Conservation (phyloP, 2,113 vertebrate species). For the Crotalus viridis region DNA sequence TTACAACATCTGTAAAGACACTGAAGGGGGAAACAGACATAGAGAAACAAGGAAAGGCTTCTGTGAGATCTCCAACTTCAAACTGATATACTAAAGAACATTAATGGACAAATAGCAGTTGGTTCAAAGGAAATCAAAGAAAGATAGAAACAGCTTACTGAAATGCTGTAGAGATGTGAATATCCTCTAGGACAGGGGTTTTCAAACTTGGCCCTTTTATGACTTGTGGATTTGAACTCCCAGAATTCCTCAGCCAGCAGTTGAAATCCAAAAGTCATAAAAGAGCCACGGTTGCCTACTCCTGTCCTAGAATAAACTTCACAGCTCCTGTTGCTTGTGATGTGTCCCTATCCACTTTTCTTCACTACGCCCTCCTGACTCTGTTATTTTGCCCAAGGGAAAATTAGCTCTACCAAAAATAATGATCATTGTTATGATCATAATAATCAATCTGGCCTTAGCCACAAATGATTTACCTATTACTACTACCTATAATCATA, state of each 20-base stretch:
- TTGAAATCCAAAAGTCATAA: too few species aligned
- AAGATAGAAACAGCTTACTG: not conserved
- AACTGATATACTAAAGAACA: not conserved
- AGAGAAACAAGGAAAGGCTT: not conserved
- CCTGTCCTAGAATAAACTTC: not conserved
- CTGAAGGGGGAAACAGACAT: not conserved
- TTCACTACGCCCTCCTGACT: not conserved
- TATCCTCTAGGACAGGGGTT: too few species aligned
- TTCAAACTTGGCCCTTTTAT: too few species aligned
- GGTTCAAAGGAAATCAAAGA: not conserved
- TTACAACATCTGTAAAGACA: not conserved
- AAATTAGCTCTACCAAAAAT: not conserved
- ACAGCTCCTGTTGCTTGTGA: not conserved
- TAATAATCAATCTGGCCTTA: not conserved
- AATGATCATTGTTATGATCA: not conserved
- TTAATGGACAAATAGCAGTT: not conserved
- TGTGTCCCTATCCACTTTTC: not conserved
- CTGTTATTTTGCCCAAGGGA: not conserved
- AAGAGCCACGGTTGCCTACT: too few species aligned
- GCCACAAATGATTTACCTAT: not conserved
- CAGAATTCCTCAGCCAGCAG: too few species aligned
- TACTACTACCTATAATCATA: not conserved
- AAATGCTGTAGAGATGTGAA: not conserved
- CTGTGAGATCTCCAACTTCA: not conserved
- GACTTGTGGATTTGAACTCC: too few species aligned